These are phyloP conservation scores for Melanotaenia trifasciata DNA, from an alignment of 2,797 vertebrate species.

Conservation along the genomic window DNA sequence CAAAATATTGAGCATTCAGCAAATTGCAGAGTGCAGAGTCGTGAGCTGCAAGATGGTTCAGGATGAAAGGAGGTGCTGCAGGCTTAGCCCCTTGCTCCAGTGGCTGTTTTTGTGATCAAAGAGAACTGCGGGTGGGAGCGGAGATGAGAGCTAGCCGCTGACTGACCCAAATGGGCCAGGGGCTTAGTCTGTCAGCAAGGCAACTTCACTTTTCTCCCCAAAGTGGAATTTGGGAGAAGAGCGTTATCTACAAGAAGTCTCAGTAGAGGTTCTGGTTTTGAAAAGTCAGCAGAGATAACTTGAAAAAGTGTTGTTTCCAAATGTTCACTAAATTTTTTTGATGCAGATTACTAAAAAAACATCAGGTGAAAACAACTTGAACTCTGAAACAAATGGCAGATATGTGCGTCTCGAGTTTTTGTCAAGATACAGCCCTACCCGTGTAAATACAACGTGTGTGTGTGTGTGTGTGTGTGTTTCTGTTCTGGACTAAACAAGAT, in stretches of 20 bases:
- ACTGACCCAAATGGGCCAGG: conserved; percentile 31
- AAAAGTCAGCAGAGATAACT: conserved; percentile 17
- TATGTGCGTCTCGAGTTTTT: neutral
- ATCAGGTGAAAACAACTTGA: neutral
- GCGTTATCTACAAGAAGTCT: conserved; percentile 13
- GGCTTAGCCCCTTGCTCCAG: conserved; percentile 29
- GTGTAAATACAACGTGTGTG: conserved; percentile 22
- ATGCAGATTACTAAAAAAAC: neutral
- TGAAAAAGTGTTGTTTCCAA: conserved; percentile 2
- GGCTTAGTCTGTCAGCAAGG: conserved; percentile 47
- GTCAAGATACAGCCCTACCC: too few species aligned
- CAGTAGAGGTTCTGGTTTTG: conserved; percentile 20
- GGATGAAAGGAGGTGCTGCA: conserved; percentile 55
- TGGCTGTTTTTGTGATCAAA: conserved; percentile 68
- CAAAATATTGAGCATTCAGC: conserved; percentile 47
- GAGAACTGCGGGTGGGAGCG: conserved; percentile 34
- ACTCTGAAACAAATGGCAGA: neutral
- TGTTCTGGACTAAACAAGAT: conserved; percentile 43
- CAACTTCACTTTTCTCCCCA: conserved; percentile 24
- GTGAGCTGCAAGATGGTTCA: conserved; percentile 7
- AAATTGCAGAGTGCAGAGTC: conserved; percentile 31
- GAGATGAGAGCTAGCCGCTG: conserved; percentile 45
- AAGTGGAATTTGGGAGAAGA: conserved; percentile 7
- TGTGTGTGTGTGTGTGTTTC: neutral
- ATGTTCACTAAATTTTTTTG: neutral